Conservation (phyloP, 1,140 invertebrate genomes). For the Cyclina sinensis region DNA sequence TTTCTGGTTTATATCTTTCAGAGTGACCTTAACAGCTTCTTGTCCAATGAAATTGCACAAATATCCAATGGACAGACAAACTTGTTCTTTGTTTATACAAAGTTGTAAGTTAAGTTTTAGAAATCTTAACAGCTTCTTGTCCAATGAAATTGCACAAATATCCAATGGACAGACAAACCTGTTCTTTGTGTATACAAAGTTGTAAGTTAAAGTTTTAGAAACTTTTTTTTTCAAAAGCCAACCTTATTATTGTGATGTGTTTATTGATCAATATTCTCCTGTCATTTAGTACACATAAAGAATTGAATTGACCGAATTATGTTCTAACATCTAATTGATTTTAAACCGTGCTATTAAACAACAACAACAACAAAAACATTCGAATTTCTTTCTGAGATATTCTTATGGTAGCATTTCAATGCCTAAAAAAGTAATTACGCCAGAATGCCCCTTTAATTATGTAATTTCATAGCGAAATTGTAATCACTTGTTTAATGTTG, state of each 20-base stretch:
- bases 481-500: too few relatives aligned
- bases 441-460: too few relatives aligned
- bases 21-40: constrained; percentile 9
- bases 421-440: too few relatives aligned
- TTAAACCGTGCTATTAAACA: too few relatives aligned
- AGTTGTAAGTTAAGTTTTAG: constrained; percentile 4
- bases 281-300: too few relatives aligned
- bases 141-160: constrained; percentile 39
- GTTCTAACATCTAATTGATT: too few relatives aligned
- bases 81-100: constrained; percentile 14
- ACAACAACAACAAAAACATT: too few relatives aligned
- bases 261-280: neutral
- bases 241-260: neutral
- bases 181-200: constrained; percentile 14
- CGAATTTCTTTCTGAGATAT: too few relatives aligned
- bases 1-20: neutral
- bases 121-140: constrained; percentile 9
- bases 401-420: too few relatives aligned
- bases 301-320: too few relatives aligned
- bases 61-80: constrained; percentile 35
- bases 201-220: neutral
- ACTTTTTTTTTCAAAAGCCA: neutral
- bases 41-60: constrained; percentile 42
- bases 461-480: too few relatives aligned
- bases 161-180: constrained; percentile 33